Conservation (phyloP, 2,113 vertebrate genomes). For the Pangasianodon hypophthalmus region DNA sequence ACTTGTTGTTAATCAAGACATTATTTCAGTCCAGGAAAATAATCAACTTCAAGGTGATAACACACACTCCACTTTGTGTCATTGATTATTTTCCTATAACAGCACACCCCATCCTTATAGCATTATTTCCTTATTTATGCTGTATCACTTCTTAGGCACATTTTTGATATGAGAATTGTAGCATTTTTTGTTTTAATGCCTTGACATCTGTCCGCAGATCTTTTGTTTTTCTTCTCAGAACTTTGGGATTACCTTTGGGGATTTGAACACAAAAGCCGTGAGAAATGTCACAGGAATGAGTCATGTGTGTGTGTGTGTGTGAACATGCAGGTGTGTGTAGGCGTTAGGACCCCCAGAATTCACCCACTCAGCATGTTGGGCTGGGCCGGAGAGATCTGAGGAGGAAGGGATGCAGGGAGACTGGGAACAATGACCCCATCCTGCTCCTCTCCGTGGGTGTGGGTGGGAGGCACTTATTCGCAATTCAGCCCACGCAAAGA, state of each 20-base stretch:
- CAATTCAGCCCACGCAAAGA: constrained; percentile 65
- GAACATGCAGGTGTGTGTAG: constrained; percentile 54
- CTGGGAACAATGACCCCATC: constrained; percentile 67
- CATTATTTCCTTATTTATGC: not conserved
- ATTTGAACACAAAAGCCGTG: constrained; percentile 42
- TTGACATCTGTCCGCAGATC: constrained; percentile 37
- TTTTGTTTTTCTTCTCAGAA: constrained; percentile 43
- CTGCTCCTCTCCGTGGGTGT: constrained; percentile 66
- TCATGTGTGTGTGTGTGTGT: constrained; percentile 29
- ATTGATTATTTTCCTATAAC: not conserved
- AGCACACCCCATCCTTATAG: not conserved
- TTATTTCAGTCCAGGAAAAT: too few species aligned
- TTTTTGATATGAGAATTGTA: not conserved
- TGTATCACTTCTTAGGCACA: not conserved
- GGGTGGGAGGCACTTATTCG: constrained; percentile 66
- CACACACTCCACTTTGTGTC: not conserved
- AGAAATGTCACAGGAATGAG: constrained; percentile 29
- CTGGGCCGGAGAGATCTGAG: constrained; percentile 48
- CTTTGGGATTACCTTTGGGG: constrained; percentile 33
- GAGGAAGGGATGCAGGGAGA: constrained; percentile 44
- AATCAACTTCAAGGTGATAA: not conserved
- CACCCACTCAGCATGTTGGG: constrained; percentile 67
- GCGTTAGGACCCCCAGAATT: constrained; percentile 63
- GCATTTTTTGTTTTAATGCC: not conserved
- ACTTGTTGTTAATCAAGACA: too few species aligned